A percentile compares a stretch with the other conserved stretches of the same genome.
Conservation (phyloP, 1,140 invertebrate genomes). For the Drosophila rufa region DNA sequence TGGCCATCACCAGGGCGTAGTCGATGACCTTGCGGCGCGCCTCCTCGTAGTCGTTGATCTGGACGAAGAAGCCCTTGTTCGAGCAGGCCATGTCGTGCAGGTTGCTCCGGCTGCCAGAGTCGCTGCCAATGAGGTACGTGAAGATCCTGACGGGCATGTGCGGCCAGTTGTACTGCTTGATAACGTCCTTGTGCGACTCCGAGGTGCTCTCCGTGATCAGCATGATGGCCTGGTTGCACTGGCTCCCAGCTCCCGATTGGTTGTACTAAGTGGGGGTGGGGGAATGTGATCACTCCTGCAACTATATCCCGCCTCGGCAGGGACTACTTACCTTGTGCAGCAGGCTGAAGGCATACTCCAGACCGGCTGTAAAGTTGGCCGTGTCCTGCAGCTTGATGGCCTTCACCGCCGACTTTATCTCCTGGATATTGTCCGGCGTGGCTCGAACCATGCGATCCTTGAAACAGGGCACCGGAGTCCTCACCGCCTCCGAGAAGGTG, state of each 20-base stretch:
- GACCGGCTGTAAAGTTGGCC: conserved; percentile 97
- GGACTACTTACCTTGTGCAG: conserved; percentile 90
- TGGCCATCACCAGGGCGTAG: conserved; percentile 95
- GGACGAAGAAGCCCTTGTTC: conserved; percentile 97
- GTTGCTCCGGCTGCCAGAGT: conserved; percentile 93
- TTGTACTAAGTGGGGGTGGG: conserved; percentile 89
- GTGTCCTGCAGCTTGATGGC: conserved; percentile 90
- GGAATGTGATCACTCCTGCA: background rate
- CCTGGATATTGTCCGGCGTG: conserved; percentile 93
- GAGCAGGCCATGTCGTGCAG: conserved; percentile 97
- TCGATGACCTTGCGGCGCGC: conserved; percentile 95
- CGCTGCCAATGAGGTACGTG: conserved; percentile 97
- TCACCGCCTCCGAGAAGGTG: conserved; percentile 91
- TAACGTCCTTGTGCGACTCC: conserved; percentile 86
- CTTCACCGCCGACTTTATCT: conserved; percentile 91
- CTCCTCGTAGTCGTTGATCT: conserved; percentile 93
- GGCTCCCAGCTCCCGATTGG: conserved; percentile 91
- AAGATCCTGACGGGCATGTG: conserved; percentile 97
- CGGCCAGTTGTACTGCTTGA: conserved; percentile 95
- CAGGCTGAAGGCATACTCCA: conserved; percentile 96
- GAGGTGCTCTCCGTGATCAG: conserved; percentile 97
- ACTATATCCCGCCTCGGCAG: too few species aligned
- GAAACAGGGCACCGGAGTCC: conserved; percentile 93
- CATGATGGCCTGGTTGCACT: conserved; percentile 99
- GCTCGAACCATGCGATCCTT: conserved; percentile 95